Conservation (phyloP, 2,888 invertebrate species). For the Lasioglossum oenotherae region DNA sequence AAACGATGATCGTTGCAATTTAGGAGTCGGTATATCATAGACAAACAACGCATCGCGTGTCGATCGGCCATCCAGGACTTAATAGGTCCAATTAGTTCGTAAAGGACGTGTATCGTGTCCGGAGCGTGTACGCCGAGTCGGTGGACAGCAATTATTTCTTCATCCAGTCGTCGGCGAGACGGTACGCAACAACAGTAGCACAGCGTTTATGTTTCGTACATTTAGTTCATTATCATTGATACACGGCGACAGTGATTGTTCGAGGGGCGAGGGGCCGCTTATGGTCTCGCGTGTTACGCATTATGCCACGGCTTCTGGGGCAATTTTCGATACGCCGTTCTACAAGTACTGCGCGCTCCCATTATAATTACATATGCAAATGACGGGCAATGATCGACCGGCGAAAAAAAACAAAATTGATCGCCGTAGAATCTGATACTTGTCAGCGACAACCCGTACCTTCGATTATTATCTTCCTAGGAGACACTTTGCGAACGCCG, state of each 20-base stretch:
- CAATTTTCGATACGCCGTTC: constrained; percentile 50
- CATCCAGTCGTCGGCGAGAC: not conserved
- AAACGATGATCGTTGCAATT: not conserved
- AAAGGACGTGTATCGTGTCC: constrained; percentile 44
- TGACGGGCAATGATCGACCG: constrained; percentile 27
- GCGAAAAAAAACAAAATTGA: constrained; percentile 12
- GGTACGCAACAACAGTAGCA: not conserved
- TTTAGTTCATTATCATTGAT: constrained; percentile 51
- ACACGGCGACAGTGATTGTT: constrained; percentile 49
- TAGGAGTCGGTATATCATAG: constrained; percentile 8
- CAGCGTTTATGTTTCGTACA: constrained; percentile 38
- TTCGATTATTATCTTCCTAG: constrained; percentile 26
- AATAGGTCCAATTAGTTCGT: constrained; percentile 54
- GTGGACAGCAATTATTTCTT: constrained; percentile 43
- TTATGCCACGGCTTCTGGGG: not conserved
- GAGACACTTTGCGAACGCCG: constrained; percentile 4
- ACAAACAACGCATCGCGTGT: constrained; percentile 21
- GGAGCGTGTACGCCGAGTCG: constrained; percentile 2
- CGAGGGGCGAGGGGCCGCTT: not conserved
- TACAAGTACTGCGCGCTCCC: not conserved
- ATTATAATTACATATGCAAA: constrained; percentile 60
- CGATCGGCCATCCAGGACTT: constrained; percentile 39
- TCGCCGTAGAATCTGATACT: constrained; percentile 46
- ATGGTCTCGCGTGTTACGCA: constrained; percentile 39
- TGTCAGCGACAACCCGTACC: not conserved